These are phyloP conservation scores for Callionymus lyra DNA, from an alignment of 2,113 vertebrate genomes.

Conservation along the genomic window DNA sequence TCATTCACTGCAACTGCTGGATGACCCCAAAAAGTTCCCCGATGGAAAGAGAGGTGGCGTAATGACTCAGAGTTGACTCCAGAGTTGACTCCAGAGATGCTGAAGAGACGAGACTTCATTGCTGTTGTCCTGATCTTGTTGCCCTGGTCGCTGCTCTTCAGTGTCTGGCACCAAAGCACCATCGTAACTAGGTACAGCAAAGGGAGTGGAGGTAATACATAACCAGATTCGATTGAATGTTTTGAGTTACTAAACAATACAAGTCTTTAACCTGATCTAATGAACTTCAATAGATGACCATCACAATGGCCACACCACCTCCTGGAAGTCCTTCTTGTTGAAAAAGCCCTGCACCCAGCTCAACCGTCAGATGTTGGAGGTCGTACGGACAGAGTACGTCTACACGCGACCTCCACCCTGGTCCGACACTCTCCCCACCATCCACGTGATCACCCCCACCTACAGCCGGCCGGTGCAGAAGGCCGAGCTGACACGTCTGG, in stretches of 20 bases:
- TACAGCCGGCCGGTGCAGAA: conserved; percentile 85
- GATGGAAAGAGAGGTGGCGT: too few species aligned
- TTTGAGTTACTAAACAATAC: too few species aligned
- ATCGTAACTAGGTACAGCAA: conserved; percentile 60
- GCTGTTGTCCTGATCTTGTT: conserved; percentile 88
- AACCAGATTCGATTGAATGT: too few species aligned
- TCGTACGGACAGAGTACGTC: conserved; percentile 55
- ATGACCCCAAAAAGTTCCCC: too few species aligned
- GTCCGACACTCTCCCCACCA: conserved; percentile 69
- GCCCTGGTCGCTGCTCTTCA: conserved; percentile 92
- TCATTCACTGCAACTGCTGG: too few species aligned
- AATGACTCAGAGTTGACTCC: conserved; percentile 75
- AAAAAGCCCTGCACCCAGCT: conserved; percentile 83
- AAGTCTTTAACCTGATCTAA: too few species aligned
- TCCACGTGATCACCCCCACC: conserved; percentile 81
- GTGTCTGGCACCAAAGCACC: conserved; percentile 85
- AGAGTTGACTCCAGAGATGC: conserved; percentile 86
- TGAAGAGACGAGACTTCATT: conserved; percentile 88
- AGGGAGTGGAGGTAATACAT: neutral
- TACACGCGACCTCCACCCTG: conserved; percentile 72
- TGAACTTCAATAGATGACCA: conserved; percentile 72
- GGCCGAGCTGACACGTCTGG: conserved; percentile 84
- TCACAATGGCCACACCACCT: conserved; percentile 59
- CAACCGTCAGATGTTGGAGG: too few species aligned
- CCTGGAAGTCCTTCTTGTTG: conserved; percentile 63